phyloP scores from a whole-genome alignment of 2,797 vertebrate genomes.

The Tragopan temminckii region DNA sequence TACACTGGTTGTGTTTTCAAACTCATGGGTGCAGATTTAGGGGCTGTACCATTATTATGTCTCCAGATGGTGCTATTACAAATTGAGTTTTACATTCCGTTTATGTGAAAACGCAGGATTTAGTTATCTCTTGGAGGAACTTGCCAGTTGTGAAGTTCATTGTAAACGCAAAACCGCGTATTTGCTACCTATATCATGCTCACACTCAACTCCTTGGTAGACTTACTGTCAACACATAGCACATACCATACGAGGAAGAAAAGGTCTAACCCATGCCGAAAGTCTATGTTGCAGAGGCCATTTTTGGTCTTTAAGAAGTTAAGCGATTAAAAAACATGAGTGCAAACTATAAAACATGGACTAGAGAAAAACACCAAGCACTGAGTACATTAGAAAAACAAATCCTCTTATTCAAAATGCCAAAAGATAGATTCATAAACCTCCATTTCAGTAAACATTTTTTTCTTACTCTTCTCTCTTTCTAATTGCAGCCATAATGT shows the following conservation, averaged over 20 bases:
- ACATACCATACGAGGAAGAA: background rate
- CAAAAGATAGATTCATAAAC: background rate
- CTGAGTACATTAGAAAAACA: background rate
- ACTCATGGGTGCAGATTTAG: rapidly evolving
- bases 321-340: background rate
- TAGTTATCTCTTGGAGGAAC: background rate
- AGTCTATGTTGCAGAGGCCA: background rate
- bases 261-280: background rate
- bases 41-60: background rate
- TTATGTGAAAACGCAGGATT: background rate
- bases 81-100: background rate
- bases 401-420: background rate
- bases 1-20: rapidly evolving
- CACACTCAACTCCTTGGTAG: rapidly evolving
- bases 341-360: background rate
- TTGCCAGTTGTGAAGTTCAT: background rate
- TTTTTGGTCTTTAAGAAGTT: background rate
- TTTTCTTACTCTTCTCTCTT: background rate
- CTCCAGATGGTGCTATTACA: constrained; percentile 9
- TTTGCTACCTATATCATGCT: background rate
- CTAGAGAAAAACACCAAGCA: background rate
- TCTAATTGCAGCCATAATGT: background rate
- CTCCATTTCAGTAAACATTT: background rate
- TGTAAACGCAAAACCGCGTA: background rate
- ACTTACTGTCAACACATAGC: background rate